A percentile compares a stretch with the other conserved stretches of the same genome.
Evolutionary conservation across 2,797 vertebrate genomes (phyloP).

Genomic region (Aldrovandia affinis): DNA sequence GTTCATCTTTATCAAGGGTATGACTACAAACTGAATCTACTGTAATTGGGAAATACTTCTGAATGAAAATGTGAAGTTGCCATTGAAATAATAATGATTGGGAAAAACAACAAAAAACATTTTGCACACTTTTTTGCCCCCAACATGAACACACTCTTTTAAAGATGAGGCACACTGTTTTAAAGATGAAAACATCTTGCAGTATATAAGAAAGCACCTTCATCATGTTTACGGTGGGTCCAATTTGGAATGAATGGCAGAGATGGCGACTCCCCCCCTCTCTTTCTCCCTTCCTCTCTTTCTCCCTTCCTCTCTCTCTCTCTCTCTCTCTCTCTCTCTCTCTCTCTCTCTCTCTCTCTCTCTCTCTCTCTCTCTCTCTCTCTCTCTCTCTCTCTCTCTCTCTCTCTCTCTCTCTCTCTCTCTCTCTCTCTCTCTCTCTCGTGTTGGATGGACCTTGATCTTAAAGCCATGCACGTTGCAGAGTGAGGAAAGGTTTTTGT

Average conservation of each 20-base stretch:
- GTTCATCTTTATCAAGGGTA: too few relatives aligned
- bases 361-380: constrained; percentile 32
- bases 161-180: too few relatives aligned
- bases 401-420: background rate
- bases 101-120: background rate
- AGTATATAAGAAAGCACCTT: background rate
- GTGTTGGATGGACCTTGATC: background rate
- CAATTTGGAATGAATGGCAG: constrained; percentile 52
- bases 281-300: background rate
- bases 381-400: background rate
- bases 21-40: too few relatives aligned
- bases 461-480: background rate
- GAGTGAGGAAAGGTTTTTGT: background rate
- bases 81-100: background rate
- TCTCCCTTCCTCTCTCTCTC: background rate
- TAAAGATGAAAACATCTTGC: background rate
- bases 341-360: constrained; percentile 3
- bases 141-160: background rate
- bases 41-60: too few relatives aligned
- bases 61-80: background rate
- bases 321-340: background rate
- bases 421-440: background rate
- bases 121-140: background rate
- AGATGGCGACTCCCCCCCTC: background rate
- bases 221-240: constrained; percentile 55